Evolutionary conservation across 2,888 invertebrate species (phyloP).

Genomic region (Ametastegia equiseti): DNA sequence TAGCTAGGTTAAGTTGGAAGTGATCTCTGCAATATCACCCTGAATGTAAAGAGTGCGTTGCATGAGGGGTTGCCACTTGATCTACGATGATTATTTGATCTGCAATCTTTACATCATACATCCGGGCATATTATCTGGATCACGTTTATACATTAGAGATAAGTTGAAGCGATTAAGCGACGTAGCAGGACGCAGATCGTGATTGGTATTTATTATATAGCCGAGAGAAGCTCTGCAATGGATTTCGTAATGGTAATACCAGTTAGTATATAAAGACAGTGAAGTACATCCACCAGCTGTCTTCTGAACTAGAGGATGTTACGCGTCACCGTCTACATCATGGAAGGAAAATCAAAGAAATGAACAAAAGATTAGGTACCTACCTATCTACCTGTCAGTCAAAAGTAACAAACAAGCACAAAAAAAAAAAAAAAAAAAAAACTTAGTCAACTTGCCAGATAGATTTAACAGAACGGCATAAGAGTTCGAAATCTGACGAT

Average conservation of each 20-base stretch:
- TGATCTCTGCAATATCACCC: background rate
- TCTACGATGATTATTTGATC: background rate
- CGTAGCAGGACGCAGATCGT: constrained; percentile 4
- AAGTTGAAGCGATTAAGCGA: background rate
- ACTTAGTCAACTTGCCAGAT: no score
- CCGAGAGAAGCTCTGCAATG: background rate
- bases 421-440: no score
- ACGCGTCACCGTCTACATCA: no score
- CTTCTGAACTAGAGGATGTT: background rate
- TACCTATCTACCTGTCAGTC: no score
- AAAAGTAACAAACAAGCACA: no score
- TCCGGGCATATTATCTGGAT: constrained; percentile 19
- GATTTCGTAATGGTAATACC: constrained; percentile 12
- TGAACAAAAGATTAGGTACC: no score
- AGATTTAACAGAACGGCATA: no score
- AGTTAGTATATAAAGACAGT: no score
- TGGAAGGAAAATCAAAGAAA: no score
- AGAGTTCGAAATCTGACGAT: no score
- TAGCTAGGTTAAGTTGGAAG: no score
- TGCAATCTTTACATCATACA: background rate
- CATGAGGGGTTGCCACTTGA: background rate
- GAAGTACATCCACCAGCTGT: background rate
- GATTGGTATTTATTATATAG: background rate
- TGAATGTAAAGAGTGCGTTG: no score
- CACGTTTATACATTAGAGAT: background rate